Evolutionary conservation across 2,797 vertebrate species (phyloP).

Genomic region (Paratrypauchen microcephalus): DNA sequence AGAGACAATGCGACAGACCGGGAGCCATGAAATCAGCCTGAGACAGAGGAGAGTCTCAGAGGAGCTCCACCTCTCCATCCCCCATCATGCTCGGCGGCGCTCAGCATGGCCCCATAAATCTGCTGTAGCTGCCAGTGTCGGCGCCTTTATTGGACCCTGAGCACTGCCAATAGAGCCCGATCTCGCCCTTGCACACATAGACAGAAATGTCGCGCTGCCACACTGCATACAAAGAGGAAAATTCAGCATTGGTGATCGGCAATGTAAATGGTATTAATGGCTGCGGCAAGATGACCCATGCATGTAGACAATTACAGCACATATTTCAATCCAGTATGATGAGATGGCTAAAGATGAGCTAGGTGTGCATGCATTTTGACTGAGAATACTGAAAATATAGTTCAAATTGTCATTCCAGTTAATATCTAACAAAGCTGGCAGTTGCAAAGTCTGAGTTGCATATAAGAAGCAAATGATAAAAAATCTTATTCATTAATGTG

Average conservation of each 20-base stretch:
- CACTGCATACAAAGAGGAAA: constrained; percentile 29
- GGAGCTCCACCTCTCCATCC: constrained; percentile 50
- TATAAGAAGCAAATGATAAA: too few relatives aligned
- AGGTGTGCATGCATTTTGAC: too few relatives aligned
- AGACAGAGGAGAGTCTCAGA: constrained; percentile 44
- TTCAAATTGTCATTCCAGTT: too few relatives aligned
- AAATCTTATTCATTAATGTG: too few relatives aligned
- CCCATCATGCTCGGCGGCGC: constrained; percentile 48
- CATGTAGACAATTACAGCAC: background rate
- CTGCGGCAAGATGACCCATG: constrained; percentile 14
- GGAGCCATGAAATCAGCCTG: constrained; percentile 53
- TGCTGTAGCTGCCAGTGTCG: constrained; percentile 36
- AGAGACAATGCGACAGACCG: constrained; percentile 38
- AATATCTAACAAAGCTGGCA: too few relatives aligned
- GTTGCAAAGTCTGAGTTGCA: too few relatives aligned
- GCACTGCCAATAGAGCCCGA: constrained; percentile 48
- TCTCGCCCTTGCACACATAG: background rate
- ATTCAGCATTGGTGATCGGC: constrained; percentile 14
- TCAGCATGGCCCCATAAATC: constrained; percentile 61
- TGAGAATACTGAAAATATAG: too few relatives aligned
- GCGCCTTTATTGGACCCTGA: constrained; percentile 58
- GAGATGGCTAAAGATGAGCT: too few relatives aligned
- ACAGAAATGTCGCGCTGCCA: constrained; percentile 40
- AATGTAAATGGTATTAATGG: constrained; percentile 30
- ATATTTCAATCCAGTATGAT: background rate